A percentile compares a stretch with the other conserved stretches of the same genome.
Conservation (phyloP, 2,113 vertebrate species). For the Pomatostomus ruficeps region DNA sequence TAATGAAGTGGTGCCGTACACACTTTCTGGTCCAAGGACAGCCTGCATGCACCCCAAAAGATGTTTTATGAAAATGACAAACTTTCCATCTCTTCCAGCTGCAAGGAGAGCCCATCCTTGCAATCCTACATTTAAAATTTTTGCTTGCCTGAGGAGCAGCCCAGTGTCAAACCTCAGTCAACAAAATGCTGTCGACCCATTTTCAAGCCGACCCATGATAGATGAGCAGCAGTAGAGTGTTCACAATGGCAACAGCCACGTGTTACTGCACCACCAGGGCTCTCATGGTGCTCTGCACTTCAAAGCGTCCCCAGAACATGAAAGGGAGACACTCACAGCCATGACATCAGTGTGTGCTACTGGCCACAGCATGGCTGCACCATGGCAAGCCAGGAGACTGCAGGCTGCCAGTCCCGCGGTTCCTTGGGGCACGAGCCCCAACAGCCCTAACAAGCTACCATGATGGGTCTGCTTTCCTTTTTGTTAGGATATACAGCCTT, state of each 20-base stretch:
- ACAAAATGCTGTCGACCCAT: fast-evolving
- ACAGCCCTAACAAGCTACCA: background rate
- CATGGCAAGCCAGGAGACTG: background rate
- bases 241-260: background rate
- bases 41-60: background rate
- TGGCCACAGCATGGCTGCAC: fast-evolving
- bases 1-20: background rate
- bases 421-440: fast-evolving
- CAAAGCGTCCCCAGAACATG: background rate
- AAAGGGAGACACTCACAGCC: background rate
- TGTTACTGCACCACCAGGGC: background rate
- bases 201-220: background rate
- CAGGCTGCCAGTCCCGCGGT: fast-evolving
- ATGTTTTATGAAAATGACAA: background rate
- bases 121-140: background rate
- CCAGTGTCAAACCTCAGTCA: background rate
- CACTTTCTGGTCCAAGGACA: background rate
- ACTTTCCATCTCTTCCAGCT: background rate
- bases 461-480: background rate
- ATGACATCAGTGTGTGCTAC: background rate
- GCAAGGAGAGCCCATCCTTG: background rate
- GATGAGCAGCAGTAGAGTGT: background rate
- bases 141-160: background rate
- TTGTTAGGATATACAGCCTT: background rate
- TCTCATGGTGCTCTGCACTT: fast-evolving